A percentile compares a stretch with the other conserved stretches of the same genome.
These are phyloP conservation scores for Pedicia rivosa DNA, from an alignment of 2,888 invertebrate genomes.

Conservation along the genomic window DNA sequence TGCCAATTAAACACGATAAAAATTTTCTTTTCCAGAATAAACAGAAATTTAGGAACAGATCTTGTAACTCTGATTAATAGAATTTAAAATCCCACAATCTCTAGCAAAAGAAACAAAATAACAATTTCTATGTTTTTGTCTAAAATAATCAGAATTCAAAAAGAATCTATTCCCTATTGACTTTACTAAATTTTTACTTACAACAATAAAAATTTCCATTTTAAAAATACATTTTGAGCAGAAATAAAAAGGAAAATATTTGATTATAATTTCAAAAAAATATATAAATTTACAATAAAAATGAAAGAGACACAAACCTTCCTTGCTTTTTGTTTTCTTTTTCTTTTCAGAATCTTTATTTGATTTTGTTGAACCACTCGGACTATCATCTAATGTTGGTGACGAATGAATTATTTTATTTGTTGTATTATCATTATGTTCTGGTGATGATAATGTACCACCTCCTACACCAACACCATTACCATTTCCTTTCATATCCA, in stretches of 20 bases:
- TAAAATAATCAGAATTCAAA: no score
- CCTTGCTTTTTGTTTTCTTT: slow-evolving; percentile 28
- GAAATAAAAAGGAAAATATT: not conserved
- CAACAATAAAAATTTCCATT: not conserved
- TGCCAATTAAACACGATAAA: no score
- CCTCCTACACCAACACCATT: no score
- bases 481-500: no score
- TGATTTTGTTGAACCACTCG: slow-evolving; percentile 36
- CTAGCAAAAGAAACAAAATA: no score
- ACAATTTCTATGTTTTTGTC: no score
- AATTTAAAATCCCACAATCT: no score
- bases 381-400: slow-evolving; percentile 22
- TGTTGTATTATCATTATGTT: slow-evolving; percentile 34
- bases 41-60: no score
- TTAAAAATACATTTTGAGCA: not conserved
- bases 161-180: no score
- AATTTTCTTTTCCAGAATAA: no score
- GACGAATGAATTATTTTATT: slow-evolving; percentile 24
- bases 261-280: not conserved
- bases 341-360: slow-evolving; percentile 33
- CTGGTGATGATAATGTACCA: slow-evolving; percentile 24
- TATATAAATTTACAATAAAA: not conserved
- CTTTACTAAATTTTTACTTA: no score
- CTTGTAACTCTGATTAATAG: no score
- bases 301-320: slow-evolving; percentile 19